A percentile compares a stretch with the other conserved stretches of the same genome.
Conservation (phyloP, 2,888 invertebrate genomes). For the Cantharis flavilabris region DNA sequence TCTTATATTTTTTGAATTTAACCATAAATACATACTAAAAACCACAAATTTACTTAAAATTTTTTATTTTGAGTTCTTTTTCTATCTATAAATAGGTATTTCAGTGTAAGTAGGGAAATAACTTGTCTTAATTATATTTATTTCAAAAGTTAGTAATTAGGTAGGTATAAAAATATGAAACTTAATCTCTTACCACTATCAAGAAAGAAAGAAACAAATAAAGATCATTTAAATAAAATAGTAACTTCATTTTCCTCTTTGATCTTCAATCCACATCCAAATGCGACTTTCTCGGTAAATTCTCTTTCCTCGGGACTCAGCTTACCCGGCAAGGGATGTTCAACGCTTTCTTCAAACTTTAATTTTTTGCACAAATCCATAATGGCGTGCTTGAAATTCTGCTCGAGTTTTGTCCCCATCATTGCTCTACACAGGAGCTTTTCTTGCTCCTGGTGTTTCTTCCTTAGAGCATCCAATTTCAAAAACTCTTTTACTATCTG, state of each 20-base stretch:
- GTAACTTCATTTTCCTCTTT: not conserved
- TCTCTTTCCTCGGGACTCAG: not conserved
- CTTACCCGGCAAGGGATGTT: not conserved
- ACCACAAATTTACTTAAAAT: too few relatives aligned
- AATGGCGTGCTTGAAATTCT: not conserved
- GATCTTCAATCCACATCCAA: not conserved
- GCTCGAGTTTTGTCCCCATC: not conserved
- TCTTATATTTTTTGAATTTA: too few relatives aligned
- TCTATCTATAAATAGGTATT: too few relatives aligned
- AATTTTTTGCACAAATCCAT: not conserved
- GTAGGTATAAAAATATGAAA: too few relatives aligned
- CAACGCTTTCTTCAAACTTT: not conserved
- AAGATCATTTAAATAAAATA: not conserved
- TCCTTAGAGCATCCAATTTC: conserved; percentile 52
- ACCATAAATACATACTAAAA: too few relatives aligned
- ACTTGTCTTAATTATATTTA: too few relatives aligned
- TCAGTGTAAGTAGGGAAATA: too few relatives aligned
- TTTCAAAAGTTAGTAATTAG: too few relatives aligned
- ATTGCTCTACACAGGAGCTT: not conserved
- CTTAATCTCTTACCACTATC: too few relatives aligned
- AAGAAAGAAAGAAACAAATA: not conserved
- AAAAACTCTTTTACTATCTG: conserved; percentile 62
- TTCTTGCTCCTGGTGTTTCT: conserved; percentile 33
- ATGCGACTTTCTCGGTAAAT: not conserved
- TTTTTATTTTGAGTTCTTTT: too few relatives aligned